These are phyloP conservation scores for Caenorhabditis brenneri DNA, from an alignment of 1,140 invertebrate genomes.

Conservation along the genomic window DNA sequence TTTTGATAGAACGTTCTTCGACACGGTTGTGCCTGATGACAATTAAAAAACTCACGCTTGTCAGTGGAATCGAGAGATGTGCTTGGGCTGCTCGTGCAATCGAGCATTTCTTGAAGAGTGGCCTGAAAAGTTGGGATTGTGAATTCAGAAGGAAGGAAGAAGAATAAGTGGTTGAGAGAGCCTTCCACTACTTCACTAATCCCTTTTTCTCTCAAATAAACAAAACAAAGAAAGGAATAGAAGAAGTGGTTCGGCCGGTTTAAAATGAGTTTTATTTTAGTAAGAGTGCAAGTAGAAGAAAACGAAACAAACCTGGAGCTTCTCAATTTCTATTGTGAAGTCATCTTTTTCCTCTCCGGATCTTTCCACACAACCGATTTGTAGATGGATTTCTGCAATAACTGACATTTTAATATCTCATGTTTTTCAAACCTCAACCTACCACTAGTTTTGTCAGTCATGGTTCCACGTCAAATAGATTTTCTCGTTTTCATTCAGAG, in stretches of 20 bases:
- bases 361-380: background rate
- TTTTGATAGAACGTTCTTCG: background rate
- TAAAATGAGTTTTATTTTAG: background rate
- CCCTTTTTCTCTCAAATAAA: constrained; percentile 29
- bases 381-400: background rate
- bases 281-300: background rate
- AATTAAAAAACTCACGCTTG: background rate
- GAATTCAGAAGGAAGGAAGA: constrained; percentile 10
- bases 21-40: no score
- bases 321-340: constrained; percentile 24
- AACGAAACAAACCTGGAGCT: constrained; percentile 5
- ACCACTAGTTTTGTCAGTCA: background rate
- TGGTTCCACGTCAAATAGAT: background rate
- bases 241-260: constrained; percentile 9
- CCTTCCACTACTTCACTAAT: constrained; percentile 26
- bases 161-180: constrained; percentile 7
- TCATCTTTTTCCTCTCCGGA: constrained; percentile 1
- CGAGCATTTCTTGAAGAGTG: constrained; percentile 40
- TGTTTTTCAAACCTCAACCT: background rate
- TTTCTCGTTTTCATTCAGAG: background rate
- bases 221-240: background rate
- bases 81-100: constrained; percentile 33
- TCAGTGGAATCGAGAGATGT: constrained; percentile 25
- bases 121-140: constrained; percentile 29
- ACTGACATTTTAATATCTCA: background rate